Evolutionary conservation across 2,888 invertebrate genomes (phyloP), one percentile per base, ranked within the genome.

Genomic region (Adela reaumurella): DNA sequence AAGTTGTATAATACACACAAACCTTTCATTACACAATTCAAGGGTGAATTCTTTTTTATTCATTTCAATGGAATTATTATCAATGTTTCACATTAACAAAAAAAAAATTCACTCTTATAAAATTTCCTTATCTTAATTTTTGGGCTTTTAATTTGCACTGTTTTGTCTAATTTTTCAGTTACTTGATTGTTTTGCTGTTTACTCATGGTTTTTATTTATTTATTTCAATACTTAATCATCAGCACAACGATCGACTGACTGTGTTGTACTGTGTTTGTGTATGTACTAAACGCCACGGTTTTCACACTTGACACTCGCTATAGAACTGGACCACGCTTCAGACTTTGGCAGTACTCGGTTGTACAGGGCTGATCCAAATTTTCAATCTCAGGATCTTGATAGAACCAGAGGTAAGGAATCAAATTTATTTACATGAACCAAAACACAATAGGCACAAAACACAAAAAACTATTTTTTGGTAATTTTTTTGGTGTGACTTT

Each of bases 301-400:
- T 66, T 63, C 61, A 63, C 72, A 74, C 72, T 70, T 72, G 65
- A 74, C 71, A 63, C 62, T 68, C 65, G 35, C 58, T 68, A 70
- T 78, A 79, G 80, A 79, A 69, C 69, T 80, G 77, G 79, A 79
- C 67, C 76, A 76, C 71, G 72, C 77, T 50, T 71, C 74, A 58
- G 79, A 78, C 66, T 78, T 77, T 65, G 79, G 80, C 74, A 79
- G 80, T 70, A 83, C 82, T 66, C 81, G 82, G 67, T 83, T 85
- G 74, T 83, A 81, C 79, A 82, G 83, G 78, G 82, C 74, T 53
- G 69, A 83, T 71, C 83, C 83, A 79, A 83, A 81, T 71, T 83
- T 82, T 79, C 82, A 79, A 69, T 83, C 77, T 57, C 82, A 80
- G 73, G 85, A 85, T 63, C 81, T 85, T 70, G 76, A 78, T 71